These are phyloP conservation scores for Hydractinia symbiolongicarpus DNA, from an alignment of 30 jellyfish, hydroid and myxozoan genomes.

Conservation along the genomic window DNA sequence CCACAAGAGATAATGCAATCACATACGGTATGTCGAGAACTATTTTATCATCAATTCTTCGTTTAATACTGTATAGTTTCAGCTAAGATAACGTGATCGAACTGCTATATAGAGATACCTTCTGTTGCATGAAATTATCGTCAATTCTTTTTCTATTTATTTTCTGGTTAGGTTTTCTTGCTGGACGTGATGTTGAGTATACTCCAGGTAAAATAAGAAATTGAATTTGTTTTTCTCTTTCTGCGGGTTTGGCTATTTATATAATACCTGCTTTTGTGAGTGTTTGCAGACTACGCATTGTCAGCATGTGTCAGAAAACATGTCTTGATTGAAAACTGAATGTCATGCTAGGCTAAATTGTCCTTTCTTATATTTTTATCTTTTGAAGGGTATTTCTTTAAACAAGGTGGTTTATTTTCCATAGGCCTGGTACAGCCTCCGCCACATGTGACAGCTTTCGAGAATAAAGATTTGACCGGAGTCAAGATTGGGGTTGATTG, in stretches of 20 bases:
- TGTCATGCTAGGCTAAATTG: too few relatives aligned
- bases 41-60: background rate
- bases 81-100: background rate
- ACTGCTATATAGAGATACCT: too few relatives aligned
- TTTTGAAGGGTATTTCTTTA: background rate
- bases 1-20: constrained; percentile 62
- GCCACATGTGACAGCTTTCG: constrained; percentile 52
- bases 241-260: too few relatives aligned
- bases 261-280: too few relatives aligned
- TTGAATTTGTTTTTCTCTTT: background rate
- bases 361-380: background rate
- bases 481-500: constrained; percentile 81
- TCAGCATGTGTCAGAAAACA: too few relatives aligned
- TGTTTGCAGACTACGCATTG: too few relatives aligned
- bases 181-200: constrained; percentile 71
- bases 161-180: constrained; percentile 50
- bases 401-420: background rate
- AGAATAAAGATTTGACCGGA: constrained; percentile 62
- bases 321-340: too few relatives aligned
- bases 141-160: background rate
- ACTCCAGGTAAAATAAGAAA: constrained; percentile 47
- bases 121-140: background rate
- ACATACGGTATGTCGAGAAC: constrained; percentile 29
- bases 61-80: background rate
- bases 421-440: constrained; percentile 76